Conservation (phyloP, 2,888 invertebrate genomes). For the Temnothorax ravouxi region DNA sequence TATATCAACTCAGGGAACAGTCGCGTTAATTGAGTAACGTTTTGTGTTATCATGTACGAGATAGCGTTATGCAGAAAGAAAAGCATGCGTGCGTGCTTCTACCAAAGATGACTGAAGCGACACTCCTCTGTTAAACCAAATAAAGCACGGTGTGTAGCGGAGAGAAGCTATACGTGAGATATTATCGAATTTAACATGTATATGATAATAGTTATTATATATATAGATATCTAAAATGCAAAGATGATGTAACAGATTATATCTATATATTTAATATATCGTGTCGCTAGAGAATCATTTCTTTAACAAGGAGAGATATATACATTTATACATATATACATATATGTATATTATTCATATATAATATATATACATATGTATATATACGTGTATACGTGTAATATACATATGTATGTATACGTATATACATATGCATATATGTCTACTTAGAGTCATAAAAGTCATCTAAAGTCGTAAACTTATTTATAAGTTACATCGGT, state of each 20-base stretch:
- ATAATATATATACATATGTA: constrained; percentile 68
- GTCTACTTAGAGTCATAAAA: constrained; percentile 80
- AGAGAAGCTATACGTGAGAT: constrained; percentile 70
- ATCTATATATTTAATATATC: constrained; percentile 81
- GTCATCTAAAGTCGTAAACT: constrained; percentile 73
- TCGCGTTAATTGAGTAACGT: constrained; percentile 75
- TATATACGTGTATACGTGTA: constrained; percentile 65
- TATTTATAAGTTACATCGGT: constrained; percentile 66
- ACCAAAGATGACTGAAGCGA: constrained; percentile 84
- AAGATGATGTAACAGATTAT: constrained; percentile 47
- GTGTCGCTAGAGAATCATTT: constrained; percentile 78
- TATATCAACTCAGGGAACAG: constrained; percentile 84
- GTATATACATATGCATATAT: constrained; percentile 73
- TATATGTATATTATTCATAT: constrained; percentile 52
- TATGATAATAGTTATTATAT: constrained; percentile 54
- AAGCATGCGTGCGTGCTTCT: constrained; percentile 75
- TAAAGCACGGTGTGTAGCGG: constrained; percentile 55
- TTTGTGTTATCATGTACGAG: constrained; percentile 69
- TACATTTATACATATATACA: constrained; percentile 75
- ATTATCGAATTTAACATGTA: constrained; percentile 71
- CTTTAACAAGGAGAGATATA: constrained; percentile 77
- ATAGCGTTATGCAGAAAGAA: constrained; percentile 67
- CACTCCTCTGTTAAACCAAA: constrained; percentile 82
- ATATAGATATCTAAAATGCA: constrained; percentile 45
- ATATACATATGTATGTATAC: constrained; percentile 26